Conservation (phyloP, 2,113 vertebrate genomes). For the Fukomys damarensis region DNA sequence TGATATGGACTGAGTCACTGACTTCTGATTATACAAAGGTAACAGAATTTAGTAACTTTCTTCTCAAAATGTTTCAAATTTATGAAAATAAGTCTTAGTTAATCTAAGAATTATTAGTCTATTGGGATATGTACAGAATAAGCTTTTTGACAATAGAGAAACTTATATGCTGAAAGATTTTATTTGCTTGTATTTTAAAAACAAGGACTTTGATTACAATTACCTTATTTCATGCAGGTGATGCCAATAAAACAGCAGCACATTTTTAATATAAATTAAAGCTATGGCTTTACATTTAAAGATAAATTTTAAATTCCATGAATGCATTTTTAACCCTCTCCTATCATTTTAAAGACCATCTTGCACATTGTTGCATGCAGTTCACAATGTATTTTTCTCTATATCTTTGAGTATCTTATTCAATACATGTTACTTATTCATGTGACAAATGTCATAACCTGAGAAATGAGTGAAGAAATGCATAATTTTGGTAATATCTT, state of each 20-base stretch:
- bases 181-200: background rate
- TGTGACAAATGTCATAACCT: background rate
- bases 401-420: background rate
- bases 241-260: background rate
- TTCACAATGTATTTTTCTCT: background rate
- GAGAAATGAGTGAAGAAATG: conserved; percentile 11
- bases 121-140: background rate
- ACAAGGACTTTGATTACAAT: background rate
- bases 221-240: background rate
- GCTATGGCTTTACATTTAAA: background rate
- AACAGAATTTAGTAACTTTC: background rate
- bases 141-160: background rate
- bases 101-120: background rate
- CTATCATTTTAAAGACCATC: background rate
- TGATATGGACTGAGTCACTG: background rate
- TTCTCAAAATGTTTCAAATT: background rate
- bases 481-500: background rate
- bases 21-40: conserved; percentile 3
- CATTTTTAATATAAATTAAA: background rate
- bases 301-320: background rate
- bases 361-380: background rate
- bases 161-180: background rate
- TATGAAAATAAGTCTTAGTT: background rate
- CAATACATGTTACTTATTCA: background rate
- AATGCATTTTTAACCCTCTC: background rate